Evolutionary conservation across 2,797 vertebrate species (phyloP).

Genomic region (Thunnus albacares): DNA sequence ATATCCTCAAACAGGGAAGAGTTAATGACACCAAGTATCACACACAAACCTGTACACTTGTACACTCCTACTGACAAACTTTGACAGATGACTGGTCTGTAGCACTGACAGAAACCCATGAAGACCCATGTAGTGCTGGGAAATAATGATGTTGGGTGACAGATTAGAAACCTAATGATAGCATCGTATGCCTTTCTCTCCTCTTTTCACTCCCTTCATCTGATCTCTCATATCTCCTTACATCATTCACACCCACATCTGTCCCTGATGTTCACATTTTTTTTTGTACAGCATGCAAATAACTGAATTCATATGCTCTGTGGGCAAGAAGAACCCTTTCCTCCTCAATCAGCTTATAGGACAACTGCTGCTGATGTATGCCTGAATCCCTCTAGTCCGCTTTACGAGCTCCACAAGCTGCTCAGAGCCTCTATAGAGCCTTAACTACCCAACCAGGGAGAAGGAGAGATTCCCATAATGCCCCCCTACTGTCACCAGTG

Average conservation of each 20-base stretch:
- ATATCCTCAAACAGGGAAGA: slow-evolving; percentile 1
- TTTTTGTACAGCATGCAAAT: slow-evolving; percentile 2
- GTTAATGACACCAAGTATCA: slow-evolving; percentile 6
- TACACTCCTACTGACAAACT: slow-evolving; percentile 1
- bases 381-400: slow-evolving; percentile 54
- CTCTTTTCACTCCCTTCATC: not conserved
- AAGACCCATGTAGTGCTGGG: not conserved
- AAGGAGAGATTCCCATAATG: slow-evolving; percentile 23
- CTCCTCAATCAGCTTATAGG: slow-evolving; percentile 53
- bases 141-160: not conserved
- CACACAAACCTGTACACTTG: not conserved
- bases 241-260: slow-evolving; percentile 43
- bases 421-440: slow-evolving; percentile 36
- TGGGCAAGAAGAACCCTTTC: slow-evolving; percentile 27
- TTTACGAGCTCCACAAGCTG: slow-evolving; percentile 59
- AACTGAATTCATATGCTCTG: slow-evolving; percentile 31
- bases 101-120: not conserved
- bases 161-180: slow-evolving; percentile 1
- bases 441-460: slow-evolving; percentile 36
- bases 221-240: slow-evolving; percentile 11
- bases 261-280: slow-evolving; percentile 4
- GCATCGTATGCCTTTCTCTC: not conserved
- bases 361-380: slow-evolving; percentile 62
- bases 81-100: not conserved
- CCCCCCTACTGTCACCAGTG: not conserved